phyloP scores from a whole-genome alignment of 2,888 invertebrate species.

The Diaphora mendica region DNA sequence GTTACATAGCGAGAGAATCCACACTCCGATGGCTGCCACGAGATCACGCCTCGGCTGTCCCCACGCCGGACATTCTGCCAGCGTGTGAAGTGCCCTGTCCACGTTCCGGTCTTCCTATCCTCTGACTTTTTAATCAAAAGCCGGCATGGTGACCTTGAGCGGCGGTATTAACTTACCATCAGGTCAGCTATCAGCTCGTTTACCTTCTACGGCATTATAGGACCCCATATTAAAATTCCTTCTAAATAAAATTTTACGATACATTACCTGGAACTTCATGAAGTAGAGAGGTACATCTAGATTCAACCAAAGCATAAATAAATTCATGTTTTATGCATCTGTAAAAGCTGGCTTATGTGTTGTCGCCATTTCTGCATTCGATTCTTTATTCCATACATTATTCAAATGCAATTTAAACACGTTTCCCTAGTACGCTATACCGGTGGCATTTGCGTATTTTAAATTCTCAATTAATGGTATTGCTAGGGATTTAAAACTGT shows the following conservation, averaged over 20 bases:
- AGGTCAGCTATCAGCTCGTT: no score
- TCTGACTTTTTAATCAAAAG: no score
- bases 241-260: not conserved
- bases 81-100: no score
- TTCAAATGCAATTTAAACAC: slow-evolving; percentile 5
- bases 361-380: not conserved
- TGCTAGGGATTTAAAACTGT: not conserved
- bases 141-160: no score
- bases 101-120: no score
- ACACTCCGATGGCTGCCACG: no score
- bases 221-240: no score
- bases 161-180: no score
- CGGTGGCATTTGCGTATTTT: not conserved
- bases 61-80: no score
- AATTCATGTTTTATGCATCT: not conserved
- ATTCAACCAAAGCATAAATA: not conserved
- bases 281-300: not conserved
- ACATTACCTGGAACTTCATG: not conserved
- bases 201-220: no score
- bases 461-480: not conserved
- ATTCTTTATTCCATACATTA: slow-evolving; percentile 2
- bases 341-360: not conserved
- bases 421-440: not conserved
- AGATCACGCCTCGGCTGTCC: no score
- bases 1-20: no score